These are phyloP conservation scores for Agelas oroides DNA, from an alignment of 37 sponge, comb jelly and placozoan genomes.

Conservation along the genomic window DNA sequence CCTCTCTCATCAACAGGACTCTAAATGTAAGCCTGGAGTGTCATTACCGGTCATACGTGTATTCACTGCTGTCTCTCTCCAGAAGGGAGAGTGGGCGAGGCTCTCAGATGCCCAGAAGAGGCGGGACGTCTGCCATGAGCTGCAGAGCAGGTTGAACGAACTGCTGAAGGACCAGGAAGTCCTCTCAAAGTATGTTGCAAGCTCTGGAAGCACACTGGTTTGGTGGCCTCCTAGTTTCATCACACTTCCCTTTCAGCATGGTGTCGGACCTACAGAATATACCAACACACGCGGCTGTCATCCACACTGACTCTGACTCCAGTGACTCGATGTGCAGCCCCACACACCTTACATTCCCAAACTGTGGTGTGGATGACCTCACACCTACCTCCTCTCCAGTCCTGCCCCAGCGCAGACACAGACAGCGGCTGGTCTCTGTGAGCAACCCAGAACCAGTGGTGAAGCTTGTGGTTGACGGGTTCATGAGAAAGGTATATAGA, in stretches of 20 bases:
- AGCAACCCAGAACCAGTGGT: conserved; percentile 52
- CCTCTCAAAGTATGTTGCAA: not conserved
- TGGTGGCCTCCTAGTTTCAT: too few species aligned
- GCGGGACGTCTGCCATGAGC: conserved; percentile 2
- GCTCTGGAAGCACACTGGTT: too few species aligned
- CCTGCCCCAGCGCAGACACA: not conserved
- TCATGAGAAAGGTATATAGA: conserved; percentile 18
- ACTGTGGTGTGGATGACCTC: conserved; percentile 17
- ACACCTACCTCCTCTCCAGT: conserved; percentile 40
- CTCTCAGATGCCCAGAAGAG: not conserved
- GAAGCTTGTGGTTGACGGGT: conserved; percentile 47
- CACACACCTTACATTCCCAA: not conserved
- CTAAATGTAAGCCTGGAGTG: conserved; percentile 18
- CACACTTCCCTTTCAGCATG: conserved; percentile 18
- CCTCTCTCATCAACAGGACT: conserved; percentile 1
- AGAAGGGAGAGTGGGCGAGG: not conserved
- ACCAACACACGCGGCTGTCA: not conserved
- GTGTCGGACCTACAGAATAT: conserved; percentile 1
- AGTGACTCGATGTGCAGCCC: not conserved
- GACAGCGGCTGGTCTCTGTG: conserved; percentile 31
- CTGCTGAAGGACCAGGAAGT: conserved; percentile 6
- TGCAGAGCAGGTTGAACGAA: not conserved
- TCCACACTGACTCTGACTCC: conserved; percentile 2
- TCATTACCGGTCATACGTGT: not conserved
- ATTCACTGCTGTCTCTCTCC: not conserved